Evolutionary conservation across 2,113 vertebrate species (phyloP).

Genomic region (Typhlomys cinereus): DNA sequence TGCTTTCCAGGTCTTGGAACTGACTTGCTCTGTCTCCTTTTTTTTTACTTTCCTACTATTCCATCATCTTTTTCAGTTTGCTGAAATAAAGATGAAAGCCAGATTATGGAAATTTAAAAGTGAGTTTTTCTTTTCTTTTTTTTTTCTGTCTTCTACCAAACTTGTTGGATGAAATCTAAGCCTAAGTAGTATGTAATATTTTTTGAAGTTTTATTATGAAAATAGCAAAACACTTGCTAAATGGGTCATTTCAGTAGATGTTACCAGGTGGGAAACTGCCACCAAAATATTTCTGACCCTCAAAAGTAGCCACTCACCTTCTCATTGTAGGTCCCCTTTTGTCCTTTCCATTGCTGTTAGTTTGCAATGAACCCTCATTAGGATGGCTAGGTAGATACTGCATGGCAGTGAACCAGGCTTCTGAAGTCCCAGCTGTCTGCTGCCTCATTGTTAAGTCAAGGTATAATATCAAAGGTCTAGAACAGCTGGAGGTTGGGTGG

Average conservation of each 20-base stretch:
- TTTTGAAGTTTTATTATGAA: slow-evolving; percentile 23
- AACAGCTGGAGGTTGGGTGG: not conserved
- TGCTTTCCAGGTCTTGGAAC: not conserved
- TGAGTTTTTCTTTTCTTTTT: slow-evolving; percentile 17
- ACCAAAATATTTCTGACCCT: not conserved
- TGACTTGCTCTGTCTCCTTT: not conserved
- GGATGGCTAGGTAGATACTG: not conserved
- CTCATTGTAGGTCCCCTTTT: not conserved
- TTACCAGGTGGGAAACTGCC: not conserved
- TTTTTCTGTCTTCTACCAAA: slow-evolving; percentile 8
- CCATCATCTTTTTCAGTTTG: not conserved
- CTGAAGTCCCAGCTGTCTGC: not conserved
- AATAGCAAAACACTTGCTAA: slow-evolving; percentile 9
- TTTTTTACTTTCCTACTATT: not conserved
- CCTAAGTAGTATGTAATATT: not conserved
- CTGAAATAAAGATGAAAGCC: slow-evolving; percentile 1
- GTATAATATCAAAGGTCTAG: not conserved
- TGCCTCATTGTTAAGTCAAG: not conserved
- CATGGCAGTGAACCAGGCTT: not conserved
- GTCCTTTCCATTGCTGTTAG: not conserved
- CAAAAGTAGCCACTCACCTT: not conserved
- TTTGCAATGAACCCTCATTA: slow-evolving; percentile 16
- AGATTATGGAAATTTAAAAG: slow-evolving; percentile 6
- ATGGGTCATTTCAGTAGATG: not conserved
- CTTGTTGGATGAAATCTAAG: not conserved